A percentile compares a stretch with the other conserved stretches of the same genome.
These are phyloP conservation scores for Rhopalosiphum maidis DNA, from an alignment of 1,140 invertebrate species.

Conservation along the genomic window DNA sequence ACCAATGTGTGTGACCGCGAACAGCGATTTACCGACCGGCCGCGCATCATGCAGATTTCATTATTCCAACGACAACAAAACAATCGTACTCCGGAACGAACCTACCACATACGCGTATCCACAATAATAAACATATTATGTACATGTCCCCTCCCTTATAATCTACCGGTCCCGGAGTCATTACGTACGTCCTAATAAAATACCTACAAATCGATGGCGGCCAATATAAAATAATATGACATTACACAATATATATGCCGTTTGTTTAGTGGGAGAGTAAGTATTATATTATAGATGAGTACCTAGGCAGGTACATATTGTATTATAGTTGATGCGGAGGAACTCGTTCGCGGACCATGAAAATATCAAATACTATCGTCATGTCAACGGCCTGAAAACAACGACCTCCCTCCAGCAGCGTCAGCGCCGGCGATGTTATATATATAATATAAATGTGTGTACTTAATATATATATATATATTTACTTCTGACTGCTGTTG, in stretches of 20 bases:
- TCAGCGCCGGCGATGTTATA: background rate
- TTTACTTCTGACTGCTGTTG: background rate
- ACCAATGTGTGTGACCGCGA: background rate
- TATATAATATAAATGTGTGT: background rate
- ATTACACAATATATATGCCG: background rate
- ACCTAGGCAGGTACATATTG: background rate
- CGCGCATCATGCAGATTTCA: background rate
- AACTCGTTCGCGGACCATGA: conserved; percentile 38
- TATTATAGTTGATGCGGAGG: background rate
- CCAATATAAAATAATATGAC: background rate
- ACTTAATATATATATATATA: background rate
- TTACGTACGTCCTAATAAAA: background rate
- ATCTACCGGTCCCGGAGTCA: background rate
- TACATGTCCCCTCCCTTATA: background rate
- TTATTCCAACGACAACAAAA: background rate
- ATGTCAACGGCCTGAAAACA: conserved; percentile 46
- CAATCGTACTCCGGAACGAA: background rate
- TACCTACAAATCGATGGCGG: background rate
- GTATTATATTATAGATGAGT: background rate
- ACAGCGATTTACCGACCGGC: background rate
- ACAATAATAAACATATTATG: background rate
- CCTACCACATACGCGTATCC: background rate
- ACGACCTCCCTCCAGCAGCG: conserved; percentile 11
- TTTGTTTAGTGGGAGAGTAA: background rate
- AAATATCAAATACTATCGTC: conserved; percentile 28